Evolutionary conservation across 2,113 vertebrate genomes (phyloP), one percentile per base, ranked within the genome.

Genomic region (Takifugu bimaculatus): DNA sequence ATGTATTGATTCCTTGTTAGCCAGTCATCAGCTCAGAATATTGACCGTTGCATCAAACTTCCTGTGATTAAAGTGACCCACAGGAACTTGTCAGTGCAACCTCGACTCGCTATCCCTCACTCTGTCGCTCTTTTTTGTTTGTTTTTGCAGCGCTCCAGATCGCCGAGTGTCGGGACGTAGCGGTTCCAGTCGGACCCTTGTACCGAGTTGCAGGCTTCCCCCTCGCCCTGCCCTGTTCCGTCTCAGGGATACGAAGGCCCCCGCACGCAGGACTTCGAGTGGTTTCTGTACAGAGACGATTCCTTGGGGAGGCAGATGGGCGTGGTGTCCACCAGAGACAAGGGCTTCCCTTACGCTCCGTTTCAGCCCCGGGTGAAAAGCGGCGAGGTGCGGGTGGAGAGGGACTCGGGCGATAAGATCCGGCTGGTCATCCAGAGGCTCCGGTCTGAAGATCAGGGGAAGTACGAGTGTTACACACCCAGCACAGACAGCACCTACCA

Each of bases 391-490:
- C 90, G 88, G 55, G 82, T 95, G 54, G 90, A 93, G 74, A 89
- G 93, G 5, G 81, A 93, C 58, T 90, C 86, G 0, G 93, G 88
- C 0, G 92, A 94, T 9, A 85, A 82, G 0, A 90, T 87, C 26
- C 70, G 90, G 20, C 88, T 96, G 59, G 82, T 85, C 54, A 82
- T 95, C 3, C 87, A 89, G 71, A 90, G 82, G 47, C 87, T 96
- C 10, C 87, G 87, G 6, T 27, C 80, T 5, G 93, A 94, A 6
- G 94, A 96, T 14, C 90, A 92, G 27, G 94, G 94, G 0, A 70
- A 85, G 5, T 95, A 92, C 0, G 94, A 96, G 66, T 96, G 94
- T 79, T 93, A 94, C 85, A 95, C 94, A 0, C 94, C 94, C 6
- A 93, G 91, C 75, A 96, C 93, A 0, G 94, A 95, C 62, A 10